phyloP scores from a whole-genome alignment of 2,113 vertebrate genomes.

The Planiliza haematocheilus region DNA sequence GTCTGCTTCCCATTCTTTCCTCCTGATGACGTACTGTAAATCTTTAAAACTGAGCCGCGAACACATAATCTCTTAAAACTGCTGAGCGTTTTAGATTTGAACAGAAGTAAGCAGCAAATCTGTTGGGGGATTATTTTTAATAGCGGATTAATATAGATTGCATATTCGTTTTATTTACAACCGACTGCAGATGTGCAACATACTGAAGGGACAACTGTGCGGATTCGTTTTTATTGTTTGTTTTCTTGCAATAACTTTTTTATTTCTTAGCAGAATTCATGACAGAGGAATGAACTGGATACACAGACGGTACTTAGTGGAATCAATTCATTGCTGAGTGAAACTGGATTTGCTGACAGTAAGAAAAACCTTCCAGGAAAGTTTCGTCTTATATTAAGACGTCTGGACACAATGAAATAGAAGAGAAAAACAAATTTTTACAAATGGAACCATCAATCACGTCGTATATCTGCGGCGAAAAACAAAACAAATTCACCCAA shows the following conservation, averaged over 20 bases:
- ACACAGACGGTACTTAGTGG: neutral
- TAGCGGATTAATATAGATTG: constrained; percentile 12
- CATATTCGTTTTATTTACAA: neutral
- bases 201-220: neutral
- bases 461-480: neutral
- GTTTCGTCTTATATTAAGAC: neutral
- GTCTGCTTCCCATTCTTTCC: neutral
- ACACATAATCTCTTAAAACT: neutral
- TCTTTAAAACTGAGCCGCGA: neutral
- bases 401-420: neutral
- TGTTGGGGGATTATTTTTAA: constrained; percentile 20
- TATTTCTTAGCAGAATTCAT: too few relatives aligned
- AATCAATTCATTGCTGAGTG: neutral
- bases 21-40: neutral
- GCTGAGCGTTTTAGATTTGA: neutral
- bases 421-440: neutral
- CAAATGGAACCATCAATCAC: neutral
- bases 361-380: neutral
- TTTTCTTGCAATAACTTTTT: neutral
- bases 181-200: constrained; percentile 3
- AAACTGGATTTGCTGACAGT: neutral
- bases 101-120: neutral
- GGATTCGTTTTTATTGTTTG: neutral
- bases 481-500: neutral
- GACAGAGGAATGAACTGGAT: neutral